These are phyloP conservation scores for Diplosoma virens DNA, from an alignment of 23 tunicate species.

Conservation along the genomic window DNA sequence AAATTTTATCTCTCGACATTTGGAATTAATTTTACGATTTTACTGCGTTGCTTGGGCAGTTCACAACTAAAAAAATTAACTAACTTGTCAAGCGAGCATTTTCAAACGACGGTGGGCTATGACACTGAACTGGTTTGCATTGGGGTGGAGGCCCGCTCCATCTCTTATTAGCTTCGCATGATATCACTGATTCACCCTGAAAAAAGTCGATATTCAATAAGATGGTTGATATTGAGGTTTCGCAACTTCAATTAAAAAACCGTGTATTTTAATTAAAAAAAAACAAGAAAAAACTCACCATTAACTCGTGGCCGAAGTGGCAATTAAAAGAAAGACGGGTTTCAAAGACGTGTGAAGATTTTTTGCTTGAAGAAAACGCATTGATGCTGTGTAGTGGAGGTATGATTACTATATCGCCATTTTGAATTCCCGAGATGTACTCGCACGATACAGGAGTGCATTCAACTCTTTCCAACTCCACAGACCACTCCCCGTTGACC, in stretches of 20 bases:
- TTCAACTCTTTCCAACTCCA: too few relatives aligned
- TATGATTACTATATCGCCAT: constrained; percentile 30
- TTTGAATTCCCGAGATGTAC: constrained; percentile 7
- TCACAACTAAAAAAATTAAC: too few relatives aligned
- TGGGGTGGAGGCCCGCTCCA: constrained; percentile 51
- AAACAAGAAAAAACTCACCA: constrained; percentile 16
- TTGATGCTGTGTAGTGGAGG: constrained; percentile 7
- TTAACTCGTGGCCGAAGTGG: constrained; percentile 23
- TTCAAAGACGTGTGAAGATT: not conserved
- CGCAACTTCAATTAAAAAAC: too few relatives aligned
- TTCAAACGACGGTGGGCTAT: constrained; percentile 21
- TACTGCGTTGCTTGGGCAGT: too few relatives aligned
- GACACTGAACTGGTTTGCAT: constrained; percentile 54
- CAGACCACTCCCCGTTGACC: constrained; percentile 54
- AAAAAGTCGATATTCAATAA: not conserved
- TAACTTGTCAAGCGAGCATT: constrained; percentile 42
- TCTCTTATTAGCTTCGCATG: constrained; percentile 30
- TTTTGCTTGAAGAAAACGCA: not conserved
- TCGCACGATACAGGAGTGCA: constrained; percentile 38
- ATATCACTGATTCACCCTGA: constrained; percentile 24
- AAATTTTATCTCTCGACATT: too few relatives aligned
- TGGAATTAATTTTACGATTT: too few relatives aligned
- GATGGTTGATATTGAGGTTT: not conserved
- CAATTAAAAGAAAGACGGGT: constrained; percentile 35
- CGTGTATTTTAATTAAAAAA: too few relatives aligned